Evolutionary conservation across 2,888 invertebrate genomes (phyloP), one percentile per base, ranked within the genome.

Genomic region (Rhyacophila evoluta): DNA sequence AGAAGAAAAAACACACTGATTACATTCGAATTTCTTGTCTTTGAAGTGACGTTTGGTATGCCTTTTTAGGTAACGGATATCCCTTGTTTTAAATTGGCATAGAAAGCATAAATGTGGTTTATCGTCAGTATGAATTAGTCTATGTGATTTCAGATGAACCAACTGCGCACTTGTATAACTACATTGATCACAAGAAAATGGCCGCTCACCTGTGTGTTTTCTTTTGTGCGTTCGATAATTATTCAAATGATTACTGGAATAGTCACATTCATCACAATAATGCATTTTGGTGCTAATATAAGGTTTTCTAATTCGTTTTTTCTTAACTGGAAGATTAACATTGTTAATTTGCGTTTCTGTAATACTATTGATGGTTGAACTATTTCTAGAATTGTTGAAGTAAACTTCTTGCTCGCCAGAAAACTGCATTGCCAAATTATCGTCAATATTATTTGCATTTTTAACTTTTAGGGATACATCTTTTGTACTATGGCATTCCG

Each of bases 181-280:
- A 19, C 55, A 55, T 55, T 55, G 15, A 8, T 55, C 55, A 8
- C 55, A 55, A 1, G 55, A 55, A n/a, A 55, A 55, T 1, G 55
- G 55, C 19, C 55, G 15, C 55, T 55, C 55, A 10, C 55, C 55
- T 12, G 55, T 55, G 10, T 55, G 55, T 55, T 55, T 55, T 55
- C 25, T 55, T 55, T 55, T 55, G 55, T 55, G 55, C 8, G 55
- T 55, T 10, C 55, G 12, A 8, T 55, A 55, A 55, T 55, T 55
- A 1, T 55, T 55, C 55, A 55, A 55, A 55, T 55, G 55, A 55
- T 55, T 55, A 55, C 55, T 55, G 10, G 55, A 55, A 19, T 55
- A 55, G 10, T 55, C 55, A 19, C 55, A 55, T 8, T 55, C 55
- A 19, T 55, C 55, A 8, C 55, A 55, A 55, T 55, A 55, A 19